These are phyloP conservation scores for Margarornis squamiger DNA, from an alignment of 2,797 vertebrate species.

Conservation along the genomic window DNA sequence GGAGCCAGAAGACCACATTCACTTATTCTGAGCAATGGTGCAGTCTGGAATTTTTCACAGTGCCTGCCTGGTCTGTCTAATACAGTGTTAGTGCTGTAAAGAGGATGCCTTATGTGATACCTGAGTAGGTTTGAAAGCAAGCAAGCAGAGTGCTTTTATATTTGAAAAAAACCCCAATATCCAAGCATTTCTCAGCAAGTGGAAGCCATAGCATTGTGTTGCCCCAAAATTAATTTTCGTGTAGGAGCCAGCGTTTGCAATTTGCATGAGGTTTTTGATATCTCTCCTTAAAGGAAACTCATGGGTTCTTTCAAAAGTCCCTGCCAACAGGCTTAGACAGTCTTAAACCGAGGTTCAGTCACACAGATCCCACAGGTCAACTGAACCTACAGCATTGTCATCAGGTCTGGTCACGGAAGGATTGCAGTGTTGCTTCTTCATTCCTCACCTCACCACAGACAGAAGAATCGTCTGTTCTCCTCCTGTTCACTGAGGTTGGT, in stretches of 20 bases:
- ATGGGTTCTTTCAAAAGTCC: not conserved
- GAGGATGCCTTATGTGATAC: not conserved
- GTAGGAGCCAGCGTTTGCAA: not conserved
- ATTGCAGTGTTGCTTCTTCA: not conserved
- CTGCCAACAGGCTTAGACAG: not conserved
- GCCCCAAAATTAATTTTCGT: not conserved
- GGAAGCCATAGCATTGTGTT: not conserved
- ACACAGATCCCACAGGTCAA: not conserved
- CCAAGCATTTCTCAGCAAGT: not conserved
- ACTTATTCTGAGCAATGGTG: not conserved
- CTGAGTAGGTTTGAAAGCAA: not conserved
- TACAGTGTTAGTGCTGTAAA: not conserved
- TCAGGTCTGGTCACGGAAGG: not conserved
- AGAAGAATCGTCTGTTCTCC: not conserved
- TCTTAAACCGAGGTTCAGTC: not conserved
- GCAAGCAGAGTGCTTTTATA: not conserved
- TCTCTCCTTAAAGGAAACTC: not conserved
- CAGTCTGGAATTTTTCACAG: not conserved
- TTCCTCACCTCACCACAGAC: not conserved
- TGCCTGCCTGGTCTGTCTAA: accelerated
- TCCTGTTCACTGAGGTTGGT: not conserved
- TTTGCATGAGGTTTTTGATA: not conserved
- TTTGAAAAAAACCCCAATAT: not conserved
- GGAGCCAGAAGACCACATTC: not conserved
- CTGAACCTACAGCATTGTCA: not conserved